These are phyloP conservation scores for Malacoraja senta DNA, from an alignment of 2,797 vertebrate species.

Conservation along the genomic window DNA sequence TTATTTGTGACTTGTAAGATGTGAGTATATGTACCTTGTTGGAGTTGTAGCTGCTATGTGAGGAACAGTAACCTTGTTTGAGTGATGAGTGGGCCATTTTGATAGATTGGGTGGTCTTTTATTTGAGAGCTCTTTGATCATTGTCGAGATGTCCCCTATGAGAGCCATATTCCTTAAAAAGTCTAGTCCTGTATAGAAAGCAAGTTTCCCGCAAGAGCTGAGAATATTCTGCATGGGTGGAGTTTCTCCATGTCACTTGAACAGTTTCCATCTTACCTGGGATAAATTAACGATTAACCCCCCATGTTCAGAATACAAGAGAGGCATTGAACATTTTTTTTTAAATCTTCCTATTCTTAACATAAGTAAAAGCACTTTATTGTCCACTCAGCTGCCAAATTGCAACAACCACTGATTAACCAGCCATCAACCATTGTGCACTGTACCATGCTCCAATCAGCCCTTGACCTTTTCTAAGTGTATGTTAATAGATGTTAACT, in stretches of 20 bases:
- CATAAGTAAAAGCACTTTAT: not conserved
- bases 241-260: not conserved
- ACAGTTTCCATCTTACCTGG: not conserved
- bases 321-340: not conserved
- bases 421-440: not conserved
- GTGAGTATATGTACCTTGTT: not conserved
- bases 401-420: conserved; percentile 1
- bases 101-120: not conserved
- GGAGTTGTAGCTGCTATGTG: not conserved
- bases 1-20: not conserved
- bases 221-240: not conserved
- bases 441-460: conserved; percentile 6
- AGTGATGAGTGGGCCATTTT: not conserved
- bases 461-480: conserved; percentile 33
- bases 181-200: not conserved
- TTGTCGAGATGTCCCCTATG: not conserved
- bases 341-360: too few relatives aligned
- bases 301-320: not conserved
- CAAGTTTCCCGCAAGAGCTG: not conserved
- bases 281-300: not conserved
- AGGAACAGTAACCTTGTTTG: not conserved
- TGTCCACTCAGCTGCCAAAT: not conserved
- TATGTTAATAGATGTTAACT: conserved; percentile 38
- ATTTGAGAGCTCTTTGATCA: not conserved
- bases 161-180: not conserved